Percentiles rank a stretch among this genome's conserved stretches.
phyloP scores from a whole-genome alignment of 2,888 invertebrate genomes.

The Cybosia mesomella region DNA sequence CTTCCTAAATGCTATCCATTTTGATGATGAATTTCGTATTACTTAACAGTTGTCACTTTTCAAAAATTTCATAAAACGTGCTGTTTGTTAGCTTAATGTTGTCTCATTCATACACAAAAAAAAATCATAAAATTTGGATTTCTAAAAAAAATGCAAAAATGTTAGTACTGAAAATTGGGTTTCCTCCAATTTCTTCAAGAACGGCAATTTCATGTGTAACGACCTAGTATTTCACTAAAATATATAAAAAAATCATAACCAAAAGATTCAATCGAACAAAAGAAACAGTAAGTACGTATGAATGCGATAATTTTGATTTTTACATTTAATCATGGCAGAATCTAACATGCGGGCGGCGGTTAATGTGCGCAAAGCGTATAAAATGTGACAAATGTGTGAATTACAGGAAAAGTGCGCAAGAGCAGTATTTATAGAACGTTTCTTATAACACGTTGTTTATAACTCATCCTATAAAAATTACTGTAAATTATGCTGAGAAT shows the following conservation, averaged over 20 bases:
- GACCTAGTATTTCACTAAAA: conserved; percentile 5
- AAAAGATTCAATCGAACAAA: conserved; percentile 16
- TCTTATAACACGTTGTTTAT: conserved; percentile 43
- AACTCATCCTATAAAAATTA: conserved; percentile 49
- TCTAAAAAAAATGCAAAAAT: too few relatives aligned
- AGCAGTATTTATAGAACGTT: conserved; percentile 56
- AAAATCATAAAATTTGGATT: too few relatives aligned
- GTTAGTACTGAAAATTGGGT: too few relatives aligned
- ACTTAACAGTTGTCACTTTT: too few relatives aligned
- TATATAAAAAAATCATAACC: conserved; percentile 1
- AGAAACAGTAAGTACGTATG: conserved; percentile 17
- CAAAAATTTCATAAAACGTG: too few relatives aligned
- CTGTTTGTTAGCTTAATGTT: too few relatives aligned
- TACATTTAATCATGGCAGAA: conserved; percentile 41
- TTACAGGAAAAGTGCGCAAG: conserved; percentile 64
- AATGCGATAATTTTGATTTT: conserved; percentile 36
- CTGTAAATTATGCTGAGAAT: conserved; percentile 44
- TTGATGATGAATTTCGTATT: too few relatives aligned
- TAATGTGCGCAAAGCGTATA: conserved; percentile 42
- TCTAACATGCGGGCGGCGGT: conserved; percentile 28
- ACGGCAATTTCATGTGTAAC: conserved; percentile 29
- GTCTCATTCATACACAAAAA: too few relatives aligned
- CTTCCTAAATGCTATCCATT: too few relatives aligned
- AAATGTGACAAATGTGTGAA: conserved; percentile 66
- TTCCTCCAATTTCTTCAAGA: too few relatives aligned